A percentile compares a stretch with the other conserved stretches of the same genome.
These are phyloP conservation scores for Drosophila antonietae DNA, from an alignment of 2,888 invertebrate species.

Conservation along the genomic window DNA sequence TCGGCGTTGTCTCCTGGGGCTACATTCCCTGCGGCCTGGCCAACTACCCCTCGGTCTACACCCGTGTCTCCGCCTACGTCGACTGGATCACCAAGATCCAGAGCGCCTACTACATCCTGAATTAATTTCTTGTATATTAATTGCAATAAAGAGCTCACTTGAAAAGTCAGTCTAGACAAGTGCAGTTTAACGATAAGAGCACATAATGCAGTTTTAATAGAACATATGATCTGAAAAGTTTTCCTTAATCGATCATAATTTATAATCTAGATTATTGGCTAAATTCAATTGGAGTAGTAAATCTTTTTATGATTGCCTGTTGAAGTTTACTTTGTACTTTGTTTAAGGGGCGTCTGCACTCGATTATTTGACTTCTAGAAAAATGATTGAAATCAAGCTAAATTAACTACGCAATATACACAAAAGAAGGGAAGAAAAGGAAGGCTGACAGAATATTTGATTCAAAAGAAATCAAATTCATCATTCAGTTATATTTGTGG, in stretches of 20 bases:
- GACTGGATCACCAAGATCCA: conserved; percentile 82
- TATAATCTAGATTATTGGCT: background rate
- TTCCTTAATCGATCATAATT: background rate
- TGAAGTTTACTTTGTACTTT: background rate
- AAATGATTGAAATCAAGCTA: background rate
- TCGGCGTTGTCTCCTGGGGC: conserved; percentile 86
- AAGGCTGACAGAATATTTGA: too few relatives aligned
- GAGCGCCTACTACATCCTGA: conserved; percentile 68
- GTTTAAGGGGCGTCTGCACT: background rate
- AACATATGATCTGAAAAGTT: conserved; percentile 8
- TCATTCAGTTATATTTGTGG: too few relatives aligned
- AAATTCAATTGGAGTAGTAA: background rate
- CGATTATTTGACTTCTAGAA: background rate
- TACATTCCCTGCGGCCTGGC: conserved; percentile 84
- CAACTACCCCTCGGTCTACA: conserved; percentile 85
- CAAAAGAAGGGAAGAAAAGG: background rate
- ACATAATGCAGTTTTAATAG: conserved; percentile 8
- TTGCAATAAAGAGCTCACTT: conserved; percentile 34
- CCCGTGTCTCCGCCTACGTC: conserved; percentile 84
- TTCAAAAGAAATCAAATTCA: too few relatives aligned
- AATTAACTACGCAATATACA: background rate
- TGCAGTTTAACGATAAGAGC: conserved; percentile 1
- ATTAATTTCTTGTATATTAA: conserved; percentile 38
- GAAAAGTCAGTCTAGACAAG: conserved; percentile 8
- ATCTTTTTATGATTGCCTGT: background rate